Percentiles rank a stretch among this genome's conserved stretches.
These are phyloP conservation scores for Tragelaphus strepsiceros DNA, from an alignment of 2,113 vertebrate genomes.

Conservation along the genomic window DNA sequence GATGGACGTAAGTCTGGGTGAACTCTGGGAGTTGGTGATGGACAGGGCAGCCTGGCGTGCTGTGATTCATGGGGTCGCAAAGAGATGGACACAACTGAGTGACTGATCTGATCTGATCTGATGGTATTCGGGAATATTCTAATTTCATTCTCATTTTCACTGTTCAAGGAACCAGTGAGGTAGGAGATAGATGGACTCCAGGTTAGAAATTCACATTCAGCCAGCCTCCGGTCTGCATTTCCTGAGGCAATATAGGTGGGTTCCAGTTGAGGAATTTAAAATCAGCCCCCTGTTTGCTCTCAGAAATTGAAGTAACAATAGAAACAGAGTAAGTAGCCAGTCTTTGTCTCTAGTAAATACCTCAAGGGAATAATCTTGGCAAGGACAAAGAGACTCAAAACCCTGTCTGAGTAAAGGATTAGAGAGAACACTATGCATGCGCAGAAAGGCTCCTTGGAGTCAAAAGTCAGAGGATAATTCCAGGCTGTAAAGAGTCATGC, in stretches of 20 bases:
- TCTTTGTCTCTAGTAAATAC: neutral
- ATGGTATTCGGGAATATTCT: neutral
- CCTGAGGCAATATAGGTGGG: neutral
- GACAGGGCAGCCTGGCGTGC: too few species aligned
- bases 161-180: too few species aligned
- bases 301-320: neutral
- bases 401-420: neutral
- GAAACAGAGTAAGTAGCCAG: neutral
- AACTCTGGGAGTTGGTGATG: too few species aligned
- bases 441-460: neutral
- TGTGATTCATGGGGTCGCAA: too few species aligned
- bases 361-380: too few species aligned
- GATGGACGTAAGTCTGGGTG: too few species aligned
- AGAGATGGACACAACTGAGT: too few species aligned
- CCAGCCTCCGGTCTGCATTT: neutral
- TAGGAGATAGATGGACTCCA: neutral
- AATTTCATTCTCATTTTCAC: neutral
- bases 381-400: neutral
- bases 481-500: neutral
- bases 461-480: neutral
- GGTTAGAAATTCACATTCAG: too few species aligned
- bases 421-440: neutral
- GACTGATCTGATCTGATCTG: too few species aligned
- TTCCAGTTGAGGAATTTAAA: neutral
- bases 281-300: neutral